Base-by-base conservation (phyloP, 2,113 vertebrate genomes). In the Butorides virescens region DNA sequence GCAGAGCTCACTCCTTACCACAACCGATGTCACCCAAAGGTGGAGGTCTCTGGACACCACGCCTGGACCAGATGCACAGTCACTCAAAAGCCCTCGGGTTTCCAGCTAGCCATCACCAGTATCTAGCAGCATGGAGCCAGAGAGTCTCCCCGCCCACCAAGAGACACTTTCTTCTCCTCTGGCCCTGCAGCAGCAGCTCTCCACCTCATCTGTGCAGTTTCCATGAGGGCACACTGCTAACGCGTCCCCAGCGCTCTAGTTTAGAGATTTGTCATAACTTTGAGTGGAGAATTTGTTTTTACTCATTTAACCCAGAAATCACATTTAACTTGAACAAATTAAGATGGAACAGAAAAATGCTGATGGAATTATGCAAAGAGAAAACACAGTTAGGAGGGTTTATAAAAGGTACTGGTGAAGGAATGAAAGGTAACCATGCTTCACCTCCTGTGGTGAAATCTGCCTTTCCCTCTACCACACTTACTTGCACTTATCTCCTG, bases 191-290 rank as follows among this genome's bases (percentile, higher is more conserved):
- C 17, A 71, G 58, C 76, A 22, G 30, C 19, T 67, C 32, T 62
- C 47, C 13, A n/a, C 36, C 32, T 56, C 77, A 27, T 7, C 34
- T 17, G 17, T 8, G 42, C 36, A 39, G 72, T 19, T 9, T 21
- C 44, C 30, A 13, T 2, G 7, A 61, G 21, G 23, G 46, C 52
- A 77, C n/a, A 4, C 53, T 26, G 46, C 47, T 63, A 42, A 63
- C 0, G 0, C 2, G 10, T 9, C 27, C 84, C 18, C 61, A 47
- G 55, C 1, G 2, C 67, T 70, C 55, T 25, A 15, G 21, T 46
- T 65, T 30, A 65, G 29, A 70, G 39, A 53, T 26, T 9, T 70
- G 62, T 30, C 36, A 53, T 12, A 53, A 8, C n/a, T 53, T 16
- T 19, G 62, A 52, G 37, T 2, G 4, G 10, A 70, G 44, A 80